Evolutionary conservation across 2,888 invertebrate species (phyloP).

Genomic region (Gisinianus flammeolus): DNA sequence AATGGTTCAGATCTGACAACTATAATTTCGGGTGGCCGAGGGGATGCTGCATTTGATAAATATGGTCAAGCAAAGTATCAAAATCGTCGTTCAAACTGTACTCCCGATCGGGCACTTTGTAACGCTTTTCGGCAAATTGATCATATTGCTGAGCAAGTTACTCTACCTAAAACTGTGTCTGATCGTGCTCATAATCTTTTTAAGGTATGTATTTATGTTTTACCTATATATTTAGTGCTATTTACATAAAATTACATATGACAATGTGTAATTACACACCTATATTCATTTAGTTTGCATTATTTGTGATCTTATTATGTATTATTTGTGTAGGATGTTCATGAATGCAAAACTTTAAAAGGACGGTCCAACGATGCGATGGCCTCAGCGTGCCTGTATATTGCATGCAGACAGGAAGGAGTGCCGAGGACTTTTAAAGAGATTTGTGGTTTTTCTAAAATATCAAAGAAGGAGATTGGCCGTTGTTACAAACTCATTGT

Average conservation of each 20-base stretch:
- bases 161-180: slow-evolving; percentile 93
- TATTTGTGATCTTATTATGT: background rate
- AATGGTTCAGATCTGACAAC: slow-evolving; percentile 95
- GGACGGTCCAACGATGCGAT: slow-evolving; percentile 97
- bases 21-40: slow-evolving; percentile 76
- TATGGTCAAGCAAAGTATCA: slow-evolving; percentile 74
- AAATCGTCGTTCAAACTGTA: slow-evolving; percentile 75
- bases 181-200: slow-evolving; percentile 95
- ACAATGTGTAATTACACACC: background rate
- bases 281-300: background rate
- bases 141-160: slow-evolving; percentile 97
- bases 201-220: slow-evolving; percentile 66
- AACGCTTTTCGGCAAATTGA: slow-evolving; percentile 96
- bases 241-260: no score
- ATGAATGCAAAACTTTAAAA: slow-evolving; percentile 92
- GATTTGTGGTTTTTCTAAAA: slow-evolving; percentile 97
- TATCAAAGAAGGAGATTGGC: slow-evolving; percentile 98
- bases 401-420: slow-evolving; percentile 97
- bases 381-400: slow-evolving; percentile 97
- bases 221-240: no score
- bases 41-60: slow-evolving; percentile 84
- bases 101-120: slow-evolving; percentile 89
- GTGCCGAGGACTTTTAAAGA: slow-evolving; percentile 98
- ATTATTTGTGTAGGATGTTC: slow-evolving; percentile 72
- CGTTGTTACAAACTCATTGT: slow-evolving; percentile 95